phyloP scores from a whole-genome alignment of 2,888 invertebrate genomes.

The Drosophila nigricruria region DNA sequence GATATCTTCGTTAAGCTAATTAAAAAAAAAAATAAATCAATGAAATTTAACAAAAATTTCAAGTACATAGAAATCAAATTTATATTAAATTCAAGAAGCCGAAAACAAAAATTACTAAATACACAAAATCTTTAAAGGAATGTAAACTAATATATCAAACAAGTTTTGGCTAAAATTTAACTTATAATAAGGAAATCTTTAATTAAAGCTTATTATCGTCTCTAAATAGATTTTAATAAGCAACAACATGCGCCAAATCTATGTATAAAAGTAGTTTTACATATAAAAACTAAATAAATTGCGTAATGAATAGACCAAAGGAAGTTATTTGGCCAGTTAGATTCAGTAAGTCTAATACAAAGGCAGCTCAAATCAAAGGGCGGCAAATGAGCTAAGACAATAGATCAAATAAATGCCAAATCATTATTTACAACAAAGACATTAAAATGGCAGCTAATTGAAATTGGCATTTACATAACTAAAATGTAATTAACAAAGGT shows the following conservation, averaged over 20 bases:
- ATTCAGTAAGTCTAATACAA: conserved; percentile 1
- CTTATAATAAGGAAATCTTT: background rate
- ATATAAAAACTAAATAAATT: conserved; percentile 16
- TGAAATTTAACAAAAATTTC: no score
- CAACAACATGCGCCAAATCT: background rate
- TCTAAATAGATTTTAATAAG: conserved; percentile 3
- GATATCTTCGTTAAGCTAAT: no score
- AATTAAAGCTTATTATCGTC: conserved; percentile 1
- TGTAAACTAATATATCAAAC: background rate
- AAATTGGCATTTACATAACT: conserved; percentile 74
- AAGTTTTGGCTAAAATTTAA: background rate
- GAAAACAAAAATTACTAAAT: background rate
- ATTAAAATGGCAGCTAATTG: conserved; percentile 63
- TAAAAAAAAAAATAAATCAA: no score
- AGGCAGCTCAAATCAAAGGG: conserved; percentile 23
- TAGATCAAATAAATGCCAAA: conserved; percentile 40
- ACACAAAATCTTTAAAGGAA: background rate
- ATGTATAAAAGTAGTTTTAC: background rate
- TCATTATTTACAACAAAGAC: conserved; percentile 50
- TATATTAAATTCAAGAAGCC: no score
- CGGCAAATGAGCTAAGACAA: conserved; percentile 27
- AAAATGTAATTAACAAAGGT: conserved; percentile 71
- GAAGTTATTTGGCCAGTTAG: conserved; percentile 2
- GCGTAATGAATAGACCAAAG: conserved; percentile 32
- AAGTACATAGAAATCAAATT: background rate